Evolutionary conservation across 2,797 vertebrate species (phyloP), one percentile per base, ranked within the genome.

Genomic region (Notamacropus eugenii): DNA sequence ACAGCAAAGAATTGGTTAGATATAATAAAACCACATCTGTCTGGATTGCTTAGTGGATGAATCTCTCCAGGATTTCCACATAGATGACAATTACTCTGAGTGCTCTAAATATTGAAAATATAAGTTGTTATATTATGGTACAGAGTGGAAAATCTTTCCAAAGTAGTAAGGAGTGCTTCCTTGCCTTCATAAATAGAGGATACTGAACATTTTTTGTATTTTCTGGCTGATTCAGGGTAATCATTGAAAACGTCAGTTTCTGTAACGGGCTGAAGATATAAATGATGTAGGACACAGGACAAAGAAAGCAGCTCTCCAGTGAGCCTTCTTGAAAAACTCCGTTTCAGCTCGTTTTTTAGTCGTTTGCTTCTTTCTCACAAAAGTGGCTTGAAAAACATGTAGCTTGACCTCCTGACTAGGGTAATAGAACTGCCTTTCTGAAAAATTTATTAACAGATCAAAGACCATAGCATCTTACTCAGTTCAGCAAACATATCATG

Each of bases 11-110:
- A 74, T 94, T 93, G 90, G 13, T 8, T 55, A n/a, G 0, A 12
- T 62, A 2, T 29, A 19, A 91, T 92, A 29, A 40, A 90, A 54
- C 46, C 54, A 92, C 54, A 54, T 62, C 59, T 6, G 54, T 57
- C 12, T 91, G 54, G 67, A 52, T 94, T 52, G 31, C 34, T 91
- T 9, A 92, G 54, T 87, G 55, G 31, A 31, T 40, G 28, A 52
- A 55, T 28, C 54, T 93, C 12, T 95, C 91, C 29, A 62, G 56
- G 52, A 93, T 95, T 96, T 90, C 54, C 22, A 56, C 13, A 90
- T 94, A 90, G 40, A 82, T 93, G 74, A 92, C 94, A 54, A 91
- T 90, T 10, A 82, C 54, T 94, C 40, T 91, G 59, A 93, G n/a
- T 92, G 50, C 19, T 55, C 46, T 59, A 92, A 95, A 52, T 56